phyloP scores from a whole-genome alignment of 2,888 invertebrate genomes.

The Microchrysa polita region DNA sequence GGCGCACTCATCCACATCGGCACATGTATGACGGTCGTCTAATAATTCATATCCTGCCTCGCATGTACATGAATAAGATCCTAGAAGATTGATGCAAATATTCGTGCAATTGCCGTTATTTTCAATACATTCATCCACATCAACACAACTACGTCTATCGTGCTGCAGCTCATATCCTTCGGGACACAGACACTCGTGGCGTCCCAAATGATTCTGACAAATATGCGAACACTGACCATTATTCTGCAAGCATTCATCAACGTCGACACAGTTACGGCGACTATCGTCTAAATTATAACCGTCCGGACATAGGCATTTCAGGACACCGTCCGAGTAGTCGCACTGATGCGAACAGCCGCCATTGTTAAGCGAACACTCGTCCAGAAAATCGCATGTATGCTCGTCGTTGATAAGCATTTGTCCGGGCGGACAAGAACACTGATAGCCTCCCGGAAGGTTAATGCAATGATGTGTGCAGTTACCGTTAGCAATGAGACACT shows the following conservation, averaged over 20 bases:
- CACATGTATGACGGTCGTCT: slow-evolving; percentile 61
- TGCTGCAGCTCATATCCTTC: slow-evolving; percentile 61
- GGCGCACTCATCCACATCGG: slow-evolving; percentile 66
- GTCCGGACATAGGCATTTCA: slow-evolving; percentile 69
- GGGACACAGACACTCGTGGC: slow-evolving; percentile 67
- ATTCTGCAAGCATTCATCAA: slow-evolving; percentile 66
- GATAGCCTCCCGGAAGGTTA: slow-evolving; percentile 58
- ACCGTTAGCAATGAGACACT: slow-evolving; percentile 61
- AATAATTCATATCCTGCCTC: slow-evolving; percentile 62
- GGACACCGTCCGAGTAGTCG: slow-evolving; percentile 62
- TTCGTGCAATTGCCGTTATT: slow-evolving; percentile 68
- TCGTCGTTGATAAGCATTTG: slow-evolving; percentile 54
- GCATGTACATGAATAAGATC: slow-evolving; percentile 68
- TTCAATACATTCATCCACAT: slow-evolving; percentile 68
- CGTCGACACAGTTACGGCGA: slow-evolving; percentile 63
- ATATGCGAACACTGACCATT: slow-evolving; percentile 72
- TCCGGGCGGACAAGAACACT: slow-evolving; percentile 59
- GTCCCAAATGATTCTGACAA: slow-evolving; percentile 67
- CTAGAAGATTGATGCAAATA: slow-evolving; percentile 69
- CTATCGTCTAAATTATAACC: slow-evolving; percentile 66
- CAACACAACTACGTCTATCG: slow-evolving; percentile 62
- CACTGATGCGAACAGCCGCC: slow-evolving; percentile 66
- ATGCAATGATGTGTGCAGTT: slow-evolving; percentile 67
- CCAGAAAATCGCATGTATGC: slow-evolving; percentile 62
- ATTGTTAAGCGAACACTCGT: slow-evolving; percentile 66